phyloP scores from a whole-genome alignment of 2,888 invertebrate genomes.

The Bellardia pandia region DNA sequence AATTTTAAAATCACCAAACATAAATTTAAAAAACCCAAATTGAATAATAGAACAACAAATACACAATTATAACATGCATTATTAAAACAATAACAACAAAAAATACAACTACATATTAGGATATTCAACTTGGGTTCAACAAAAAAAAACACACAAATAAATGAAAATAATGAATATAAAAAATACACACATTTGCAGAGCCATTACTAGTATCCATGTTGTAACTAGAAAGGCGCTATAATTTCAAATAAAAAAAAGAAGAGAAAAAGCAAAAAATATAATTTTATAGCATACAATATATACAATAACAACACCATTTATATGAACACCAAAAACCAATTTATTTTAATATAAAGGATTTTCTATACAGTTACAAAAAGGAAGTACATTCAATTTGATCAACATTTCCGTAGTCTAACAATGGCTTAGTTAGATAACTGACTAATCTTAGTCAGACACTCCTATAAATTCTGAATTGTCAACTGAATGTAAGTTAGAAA shows the following conservation, averaged over 20 bases:
- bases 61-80: conserved; percentile 30
- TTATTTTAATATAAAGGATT: neutral
- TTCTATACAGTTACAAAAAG: conserved; percentile 35
- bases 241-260: conserved; percentile 53
- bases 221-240: conserved; percentile 78
- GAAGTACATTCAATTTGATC: conserved; percentile 19
- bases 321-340: conserved; percentile 37
- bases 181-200: conserved; percentile 76
- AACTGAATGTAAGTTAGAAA: no score
- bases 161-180: conserved; percentile 56
- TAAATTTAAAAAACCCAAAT: conserved; percentile 35
- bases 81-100: conserved; percentile 20
- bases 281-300: conserved; percentile 49
- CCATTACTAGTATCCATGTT: conserved; percentile 76
- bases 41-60: conserved; percentile 47
- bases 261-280: conserved; percentile 61
- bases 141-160: conserved; percentile 24
- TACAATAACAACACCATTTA: conserved; percentile 42
- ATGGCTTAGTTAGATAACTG: no score
- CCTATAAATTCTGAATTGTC: no score
- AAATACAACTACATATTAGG: neutral
- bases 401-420: neutral
- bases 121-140: conserved; percentile 64
- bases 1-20: neutral
- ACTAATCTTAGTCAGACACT: no score